Evolutionary conservation across 2,797 vertebrate genomes (phyloP), one percentile per base, ranked within the genome.

Genomic region (Ctenochaetus hawaiiensis): DNA sequence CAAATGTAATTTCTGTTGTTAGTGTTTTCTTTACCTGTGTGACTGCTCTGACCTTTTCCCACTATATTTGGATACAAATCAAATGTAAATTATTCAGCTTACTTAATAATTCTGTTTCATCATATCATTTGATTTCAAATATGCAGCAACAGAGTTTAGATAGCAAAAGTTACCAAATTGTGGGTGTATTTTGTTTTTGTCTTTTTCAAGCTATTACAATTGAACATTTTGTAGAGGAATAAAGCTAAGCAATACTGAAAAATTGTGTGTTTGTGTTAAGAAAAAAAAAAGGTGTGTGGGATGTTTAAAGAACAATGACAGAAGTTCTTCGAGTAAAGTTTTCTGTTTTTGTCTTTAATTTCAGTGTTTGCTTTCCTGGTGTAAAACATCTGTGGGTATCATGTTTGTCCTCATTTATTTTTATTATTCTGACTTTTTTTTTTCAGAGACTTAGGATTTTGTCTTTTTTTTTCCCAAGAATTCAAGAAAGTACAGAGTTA

Each of bases 381-480:
- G 48, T 75, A 53, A 61, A 62, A 60, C 68, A 60, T 20, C 43
- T 66, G 60, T 76, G 58, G 48, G 39, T 54, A 47, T 84, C 57
- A 71, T 72, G 54, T 83, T 72, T 73, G 67, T 77, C 78, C 66
- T 60, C 45, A 48, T 75, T 83, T 77, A 85, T 76, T 23, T 88
- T 90, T 79, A 81, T 81, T 80, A 81, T 80, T 68, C 61, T 67
- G 81, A 80, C 67, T 57, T 1, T 75, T 83, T 75, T 56, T 89
- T 90, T 88, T n/a, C n/a, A 72, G 81, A 77, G 86, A 87, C 80
- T 66, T 75, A 88, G 81, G 47, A 49, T 58, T 41, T 64, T 72
- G 18, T 69, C 47, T 70, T 82, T 82, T 81, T 75, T 82, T 81
- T 75, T 51, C 22, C 41, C 4, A 77, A 76, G 61, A 83, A 63